phyloP scores from a whole-genome alignment of 1,140 invertebrate genomes.

The Nautilus pompilius region DNA sequence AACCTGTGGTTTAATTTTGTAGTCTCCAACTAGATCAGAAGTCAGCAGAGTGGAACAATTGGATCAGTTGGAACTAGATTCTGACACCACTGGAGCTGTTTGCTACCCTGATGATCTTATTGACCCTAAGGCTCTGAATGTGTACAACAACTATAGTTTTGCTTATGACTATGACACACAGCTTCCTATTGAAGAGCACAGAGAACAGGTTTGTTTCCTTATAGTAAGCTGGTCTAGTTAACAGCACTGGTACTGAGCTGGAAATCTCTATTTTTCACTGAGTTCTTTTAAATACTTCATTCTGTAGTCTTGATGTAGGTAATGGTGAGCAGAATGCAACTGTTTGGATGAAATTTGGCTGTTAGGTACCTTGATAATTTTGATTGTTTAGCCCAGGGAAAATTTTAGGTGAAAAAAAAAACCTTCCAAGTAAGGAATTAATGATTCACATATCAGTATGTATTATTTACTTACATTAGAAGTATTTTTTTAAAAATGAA shows the following conservation, averaged over 20 bases:
- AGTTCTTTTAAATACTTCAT: too few relatives aligned
- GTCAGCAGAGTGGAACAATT: conserved; percentile 11
- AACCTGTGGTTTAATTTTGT: not conserved
- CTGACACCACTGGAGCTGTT: conserved; percentile 24
- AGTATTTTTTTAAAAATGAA: too few relatives aligned
- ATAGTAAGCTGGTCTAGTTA: conserved; percentile 51
- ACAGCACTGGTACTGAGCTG: not conserved
- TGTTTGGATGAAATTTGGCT: not conserved
- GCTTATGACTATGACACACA: conserved; percentile 28
- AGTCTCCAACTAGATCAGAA: not conserved
- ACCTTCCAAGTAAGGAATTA: too few relatives aligned
- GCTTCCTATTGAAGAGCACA: conserved; percentile 37
- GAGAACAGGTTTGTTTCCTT: conserved; percentile 34
- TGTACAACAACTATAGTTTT: conserved; percentile 48
- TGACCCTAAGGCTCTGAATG: conserved; percentile 25
- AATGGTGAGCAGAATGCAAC: not conserved
- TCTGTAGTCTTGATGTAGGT: not conserved
- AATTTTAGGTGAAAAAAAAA: too few relatives aligned
- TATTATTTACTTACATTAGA: too few relatives aligned
- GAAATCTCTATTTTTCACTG: not conserved
- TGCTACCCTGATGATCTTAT: not conserved
- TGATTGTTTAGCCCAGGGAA: not conserved
- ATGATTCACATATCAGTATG: too few relatives aligned
- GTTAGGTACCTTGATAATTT: not conserved
- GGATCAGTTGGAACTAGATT: conserved; percentile 33